Percentiles rank a stretch among this genome's conserved stretches.
Evolutionary conservation across 2,113 vertebrate genomes (phyloP).

Genomic region (Haemorhous mexicanus): DNA sequence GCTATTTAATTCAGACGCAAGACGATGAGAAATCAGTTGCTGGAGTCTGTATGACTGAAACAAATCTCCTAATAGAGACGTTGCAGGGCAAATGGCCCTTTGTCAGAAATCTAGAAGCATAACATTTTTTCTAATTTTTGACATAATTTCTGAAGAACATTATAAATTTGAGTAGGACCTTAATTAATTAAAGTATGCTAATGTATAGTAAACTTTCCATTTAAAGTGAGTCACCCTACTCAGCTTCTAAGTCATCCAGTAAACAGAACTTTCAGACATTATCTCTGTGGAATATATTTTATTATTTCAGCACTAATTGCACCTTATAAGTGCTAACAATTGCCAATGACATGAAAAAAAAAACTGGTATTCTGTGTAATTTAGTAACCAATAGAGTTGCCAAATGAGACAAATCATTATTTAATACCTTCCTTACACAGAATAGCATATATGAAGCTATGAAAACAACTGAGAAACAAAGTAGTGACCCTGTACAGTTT

Average conservation of each 20-base stretch:
- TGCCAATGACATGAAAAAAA: neutral
- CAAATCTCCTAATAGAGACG: neutral
- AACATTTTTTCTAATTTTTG: neutral
- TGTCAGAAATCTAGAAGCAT: neutral
- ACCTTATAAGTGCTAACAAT: neutral
- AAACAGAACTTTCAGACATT: neutral
- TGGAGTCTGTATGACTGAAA: neutral
- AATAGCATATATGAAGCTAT: neutral
- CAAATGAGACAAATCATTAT: neutral
- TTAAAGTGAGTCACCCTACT: neutral
- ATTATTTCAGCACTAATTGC: neutral
- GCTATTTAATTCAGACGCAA: neutral
- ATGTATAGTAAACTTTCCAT: neutral
- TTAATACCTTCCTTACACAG: neutral
- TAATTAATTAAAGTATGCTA: neutral
- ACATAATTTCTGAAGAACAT: neutral
- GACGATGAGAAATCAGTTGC: neutral
- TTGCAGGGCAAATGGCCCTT: neutral
- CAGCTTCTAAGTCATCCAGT: neutral
- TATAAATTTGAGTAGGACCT: neutral
- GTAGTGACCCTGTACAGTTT: neutral
- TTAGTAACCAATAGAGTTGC: neutral
- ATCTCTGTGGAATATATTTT: neutral
- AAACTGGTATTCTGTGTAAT: neutral
- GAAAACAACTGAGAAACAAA: neutral